Evolutionary conservation across 2,113 vertebrate genomes (phyloP).

Genomic region (Python bivittatus): DNA sequence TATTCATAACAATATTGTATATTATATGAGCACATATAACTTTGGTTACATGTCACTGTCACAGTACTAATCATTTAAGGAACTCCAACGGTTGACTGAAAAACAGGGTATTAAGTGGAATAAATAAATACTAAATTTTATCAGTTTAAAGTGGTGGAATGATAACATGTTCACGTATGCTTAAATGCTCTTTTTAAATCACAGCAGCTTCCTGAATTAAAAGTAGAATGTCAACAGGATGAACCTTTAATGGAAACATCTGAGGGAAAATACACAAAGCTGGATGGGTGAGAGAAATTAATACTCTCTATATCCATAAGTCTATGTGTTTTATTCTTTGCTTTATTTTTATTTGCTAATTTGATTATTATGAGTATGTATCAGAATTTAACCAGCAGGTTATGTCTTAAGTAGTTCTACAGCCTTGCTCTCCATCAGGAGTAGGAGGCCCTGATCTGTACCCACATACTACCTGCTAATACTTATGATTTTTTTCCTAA

Average conservation of each 20-base stretch:
- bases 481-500: background rate
- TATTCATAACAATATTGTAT: background rate
- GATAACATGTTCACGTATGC: background rate
- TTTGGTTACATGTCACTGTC: background rate
- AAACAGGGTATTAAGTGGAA: background rate
- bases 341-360: background rate
- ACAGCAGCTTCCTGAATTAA: constrained; percentile 38
- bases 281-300: constrained; percentile 59
- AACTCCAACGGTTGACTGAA: background rate
- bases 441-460: background rate
- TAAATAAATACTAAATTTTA: background rate
- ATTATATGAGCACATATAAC: background rate
- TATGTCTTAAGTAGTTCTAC: background rate
- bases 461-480: background rate
- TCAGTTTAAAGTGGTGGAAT: constrained; percentile 2
- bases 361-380: background rate
- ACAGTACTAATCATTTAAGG: background rate
- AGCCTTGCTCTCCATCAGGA: background rate
- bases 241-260: background rate
- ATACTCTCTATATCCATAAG: background rate
- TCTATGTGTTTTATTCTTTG: background rate
- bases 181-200: constrained; percentile 39
- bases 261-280: constrained; percentile 30
- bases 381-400: background rate
- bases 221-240: constrained; percentile 20